phyloP scores from a whole-genome alignment of 2,113 vertebrate species.

The Craseonycteris thonglongyai region DNA sequence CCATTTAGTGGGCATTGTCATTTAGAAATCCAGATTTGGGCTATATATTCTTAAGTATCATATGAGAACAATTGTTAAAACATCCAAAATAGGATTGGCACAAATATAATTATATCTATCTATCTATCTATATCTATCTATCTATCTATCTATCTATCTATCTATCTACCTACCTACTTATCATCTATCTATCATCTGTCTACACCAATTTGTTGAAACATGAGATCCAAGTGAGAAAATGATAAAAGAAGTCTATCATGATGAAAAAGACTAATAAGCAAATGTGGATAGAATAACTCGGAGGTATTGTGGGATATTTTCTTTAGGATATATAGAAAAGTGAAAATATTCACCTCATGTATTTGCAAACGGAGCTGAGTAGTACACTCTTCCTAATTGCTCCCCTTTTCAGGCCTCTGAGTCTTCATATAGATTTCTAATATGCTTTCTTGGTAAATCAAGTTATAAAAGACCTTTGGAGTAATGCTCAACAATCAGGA shows the following conservation, averaged over 20 bases:
- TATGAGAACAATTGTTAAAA: background rate
- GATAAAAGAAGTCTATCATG: background rate
- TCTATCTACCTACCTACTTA: no score
- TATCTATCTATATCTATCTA: no score
- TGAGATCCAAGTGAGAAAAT: background rate
- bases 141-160: no score
- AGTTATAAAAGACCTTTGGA: slow-evolving; percentile 50
- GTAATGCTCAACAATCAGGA: slow-evolving; percentile 48
- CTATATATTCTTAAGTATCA: background rate
- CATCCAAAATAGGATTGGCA: background rate
- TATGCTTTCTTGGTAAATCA: slow-evolving; percentile 48
- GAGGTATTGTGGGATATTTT: background rate
- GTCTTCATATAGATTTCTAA: slow-evolving; percentile 44
- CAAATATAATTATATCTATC: slow-evolving; percentile 25
- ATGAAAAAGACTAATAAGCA: background rate
- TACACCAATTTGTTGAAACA: background rate
- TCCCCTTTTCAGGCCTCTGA: background rate
- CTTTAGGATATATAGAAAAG: background rate
- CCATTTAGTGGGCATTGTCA: background rate
- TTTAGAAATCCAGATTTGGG: background rate
- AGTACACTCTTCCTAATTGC: background rate
- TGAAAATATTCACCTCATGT: background rate
- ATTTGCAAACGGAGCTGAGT: background rate
- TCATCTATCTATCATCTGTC: no score
- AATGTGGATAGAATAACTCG: background rate